These are phyloP conservation scores for Microtus pennsylvanicus DNA, from an alignment of 2,113 vertebrate genomes.

Conservation along the genomic window DNA sequence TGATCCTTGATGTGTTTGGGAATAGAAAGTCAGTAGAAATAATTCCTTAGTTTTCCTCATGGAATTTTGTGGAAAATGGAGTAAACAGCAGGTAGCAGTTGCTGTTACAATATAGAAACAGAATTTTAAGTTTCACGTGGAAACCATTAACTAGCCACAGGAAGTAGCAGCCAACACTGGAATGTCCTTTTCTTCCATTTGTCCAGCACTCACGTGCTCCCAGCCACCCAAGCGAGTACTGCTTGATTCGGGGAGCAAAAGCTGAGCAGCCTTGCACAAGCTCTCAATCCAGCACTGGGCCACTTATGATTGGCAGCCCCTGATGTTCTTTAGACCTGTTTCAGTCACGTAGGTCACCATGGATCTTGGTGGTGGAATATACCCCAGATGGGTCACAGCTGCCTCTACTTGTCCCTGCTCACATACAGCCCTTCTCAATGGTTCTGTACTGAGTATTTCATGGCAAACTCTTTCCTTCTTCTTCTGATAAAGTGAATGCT, in stretches of 20 bases:
- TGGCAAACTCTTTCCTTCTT: background rate
- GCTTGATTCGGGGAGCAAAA: background rate
- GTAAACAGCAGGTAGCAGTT: slow-evolving; percentile 30
- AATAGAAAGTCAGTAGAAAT: slow-evolving; percentile 22
- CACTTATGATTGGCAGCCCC: background rate
- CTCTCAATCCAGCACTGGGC: too few relatives aligned
- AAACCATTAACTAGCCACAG: slow-evolving; percentile 4
- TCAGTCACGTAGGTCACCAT: background rate
- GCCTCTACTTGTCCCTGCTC: background rate
- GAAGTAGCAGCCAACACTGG: background rate
- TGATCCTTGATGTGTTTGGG: slow-evolving; percentile 12
- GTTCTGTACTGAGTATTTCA: background rate
- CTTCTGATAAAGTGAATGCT: background rate
- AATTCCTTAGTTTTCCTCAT: slow-evolving; percentile 59
- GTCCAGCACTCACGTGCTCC: background rate
- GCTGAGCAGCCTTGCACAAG: background rate
- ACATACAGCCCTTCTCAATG: background rate
- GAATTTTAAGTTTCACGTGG: background rate
- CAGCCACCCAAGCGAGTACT: background rate
- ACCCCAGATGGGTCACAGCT: background rate
- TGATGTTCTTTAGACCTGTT: background rate
- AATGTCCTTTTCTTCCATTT: background rate
- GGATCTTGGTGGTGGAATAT: background rate
- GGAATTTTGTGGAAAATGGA: slow-evolving; percentile 14
- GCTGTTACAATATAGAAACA: slow-evolving; percentile 42